Conservation (phyloP, 2,888 invertebrate genomes). For the Pyrrhia umbra region DNA sequence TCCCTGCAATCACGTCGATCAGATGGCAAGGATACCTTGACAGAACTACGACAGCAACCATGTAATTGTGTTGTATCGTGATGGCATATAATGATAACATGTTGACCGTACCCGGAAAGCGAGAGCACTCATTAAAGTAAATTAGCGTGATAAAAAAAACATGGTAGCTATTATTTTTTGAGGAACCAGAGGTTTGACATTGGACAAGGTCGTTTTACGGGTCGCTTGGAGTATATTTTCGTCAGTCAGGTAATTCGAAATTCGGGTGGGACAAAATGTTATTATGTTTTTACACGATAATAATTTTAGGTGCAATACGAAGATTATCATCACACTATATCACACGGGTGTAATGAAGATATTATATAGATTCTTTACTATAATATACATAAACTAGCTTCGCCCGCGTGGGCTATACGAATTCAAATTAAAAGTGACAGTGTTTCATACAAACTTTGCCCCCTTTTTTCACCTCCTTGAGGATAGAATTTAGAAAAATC, state of each 20-base stretch:
- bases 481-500: no score
- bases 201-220: neutral
- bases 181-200: neutral
- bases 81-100: neutral
- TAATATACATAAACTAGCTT: no score
- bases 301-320: neutral
- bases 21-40: neutral
- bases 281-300: neutral
- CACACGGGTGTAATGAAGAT: no score
- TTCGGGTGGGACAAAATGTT: neutral
- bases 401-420: no score
- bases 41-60: neutral
- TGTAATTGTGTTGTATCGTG: neutral
- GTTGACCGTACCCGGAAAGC: neutral
- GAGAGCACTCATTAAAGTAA: neutral
- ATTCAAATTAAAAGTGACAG: no score
- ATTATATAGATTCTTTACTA: no score
- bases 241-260: neutral
- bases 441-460: no score
- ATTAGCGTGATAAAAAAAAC: neutral
- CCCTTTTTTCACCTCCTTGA: no score
- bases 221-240: neutral
- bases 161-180: neutral
- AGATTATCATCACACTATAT: no score
- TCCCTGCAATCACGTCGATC: neutral